Evolutionary conservation across 2,797 vertebrate genomes (phyloP).

Genomic region (Antennarius maculatus): DNA sequence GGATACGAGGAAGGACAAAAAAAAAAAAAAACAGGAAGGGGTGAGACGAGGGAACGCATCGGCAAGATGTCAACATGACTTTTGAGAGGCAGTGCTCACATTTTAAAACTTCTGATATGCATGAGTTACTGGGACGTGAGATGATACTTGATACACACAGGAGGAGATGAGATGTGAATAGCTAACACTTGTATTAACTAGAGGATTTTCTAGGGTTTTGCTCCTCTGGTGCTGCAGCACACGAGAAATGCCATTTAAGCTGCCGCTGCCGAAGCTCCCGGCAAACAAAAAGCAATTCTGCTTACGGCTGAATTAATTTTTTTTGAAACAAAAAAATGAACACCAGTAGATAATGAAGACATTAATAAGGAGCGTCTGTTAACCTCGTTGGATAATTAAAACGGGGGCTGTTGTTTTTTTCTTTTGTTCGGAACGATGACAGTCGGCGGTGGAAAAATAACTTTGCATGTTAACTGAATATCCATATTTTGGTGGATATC

Average conservation of each 20-base stretch:
- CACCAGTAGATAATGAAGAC: constrained; percentile 8
- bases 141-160: constrained; percentile 14
- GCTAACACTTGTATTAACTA: constrained; percentile 16
- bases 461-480: neutral
- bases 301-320: constrained; percentile 14
- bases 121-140: constrained; percentile 15
- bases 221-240: constrained; percentile 3
- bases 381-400: constrained; percentile 14
- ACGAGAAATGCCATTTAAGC: constrained; percentile 17
- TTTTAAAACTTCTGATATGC: constrained; percentile 19
- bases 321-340: constrained; percentile 27
- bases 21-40: constrained; percentile 5
- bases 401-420: constrained; percentile 2
- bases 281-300: constrained; percentile 22
- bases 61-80: constrained; percentile 12
- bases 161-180: constrained; percentile 6
- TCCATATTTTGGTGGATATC: too few species aligned
- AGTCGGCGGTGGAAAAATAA: constrained; percentile 6
- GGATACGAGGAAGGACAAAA: constrained; percentile 16
- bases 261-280: constrained; percentile 9
- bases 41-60: constrained; percentile 1
- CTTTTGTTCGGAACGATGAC: neutral
- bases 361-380: constrained; percentile 18
- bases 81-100: neutral
- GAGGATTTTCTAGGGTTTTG: constrained; percentile 3